Conservation (phyloP, 2,113 vertebrate genomes). For the Nannobrachium achirus region DNA sequence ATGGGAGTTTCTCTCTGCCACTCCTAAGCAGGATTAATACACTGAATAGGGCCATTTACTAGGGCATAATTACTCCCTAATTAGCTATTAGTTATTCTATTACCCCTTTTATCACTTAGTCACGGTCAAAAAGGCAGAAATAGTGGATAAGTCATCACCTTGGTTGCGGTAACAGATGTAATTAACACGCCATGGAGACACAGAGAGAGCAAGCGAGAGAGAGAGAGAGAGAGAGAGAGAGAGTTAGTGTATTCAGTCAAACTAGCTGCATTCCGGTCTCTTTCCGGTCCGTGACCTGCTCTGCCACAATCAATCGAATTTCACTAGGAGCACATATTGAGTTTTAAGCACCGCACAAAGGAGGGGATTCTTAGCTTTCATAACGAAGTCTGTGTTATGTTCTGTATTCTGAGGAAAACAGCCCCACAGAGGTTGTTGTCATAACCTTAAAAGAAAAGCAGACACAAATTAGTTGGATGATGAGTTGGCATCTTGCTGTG, state of each 20-base stretch:
- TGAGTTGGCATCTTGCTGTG: too few species aligned
- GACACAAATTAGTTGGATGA: too few species aligned
- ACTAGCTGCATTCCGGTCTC: too few species aligned
- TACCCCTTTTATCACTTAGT: slow-evolving; percentile 82
- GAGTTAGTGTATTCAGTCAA: slow-evolving; percentile 32
- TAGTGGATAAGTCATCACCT: slow-evolving; percentile 76
- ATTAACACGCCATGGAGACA: slow-evolving; percentile 63
- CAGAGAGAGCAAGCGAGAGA: slow-evolving; percentile 36
- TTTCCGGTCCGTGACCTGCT: too few species aligned
- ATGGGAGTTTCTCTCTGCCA: slow-evolving; percentile 72
- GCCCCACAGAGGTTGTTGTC: too few species aligned
- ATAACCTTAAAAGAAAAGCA: too few species aligned
- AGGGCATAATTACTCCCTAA: slow-evolving; percentile 80
- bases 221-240: slow-evolving; percentile 36
- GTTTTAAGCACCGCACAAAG: too few species aligned
- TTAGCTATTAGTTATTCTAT: slow-evolving; percentile 84
- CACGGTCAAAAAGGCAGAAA: slow-evolving; percentile 77
- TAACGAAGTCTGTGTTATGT: too few species aligned
- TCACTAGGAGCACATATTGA: too few species aligned
- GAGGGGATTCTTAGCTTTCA: too few species aligned
- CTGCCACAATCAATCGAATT: too few species aligned
- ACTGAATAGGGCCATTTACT: slow-evolving; percentile 75
- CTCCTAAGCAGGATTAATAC: slow-evolving; percentile 77
- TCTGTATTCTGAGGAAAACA: too few species aligned
- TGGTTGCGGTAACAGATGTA: slow-evolving; percentile 69